phyloP scores from a whole-genome alignment of 2,888 invertebrate genomes.

The Mantis religiosa region DNA sequence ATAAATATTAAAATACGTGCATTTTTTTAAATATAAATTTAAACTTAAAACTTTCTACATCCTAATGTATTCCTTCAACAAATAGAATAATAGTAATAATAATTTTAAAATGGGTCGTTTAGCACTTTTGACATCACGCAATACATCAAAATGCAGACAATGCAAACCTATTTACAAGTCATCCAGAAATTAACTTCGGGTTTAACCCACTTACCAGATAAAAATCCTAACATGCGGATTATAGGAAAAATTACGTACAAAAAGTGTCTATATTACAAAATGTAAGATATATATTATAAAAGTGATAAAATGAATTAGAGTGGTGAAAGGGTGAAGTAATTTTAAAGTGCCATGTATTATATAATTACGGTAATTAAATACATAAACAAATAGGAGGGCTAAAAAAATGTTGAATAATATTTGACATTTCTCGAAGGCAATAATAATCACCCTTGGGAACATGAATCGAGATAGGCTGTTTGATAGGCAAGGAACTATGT shows the following conservation, averaged over 20 bases:
- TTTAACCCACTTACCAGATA: slow-evolving; percentile 5
- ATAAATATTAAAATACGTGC: background rate
- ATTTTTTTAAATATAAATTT: background rate
- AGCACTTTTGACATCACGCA: background rate
- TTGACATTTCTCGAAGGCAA: background rate
- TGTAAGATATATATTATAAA: background rate
- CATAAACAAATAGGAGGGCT: background rate
- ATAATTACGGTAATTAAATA: background rate
- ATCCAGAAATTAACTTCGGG: background rate
- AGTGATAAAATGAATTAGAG: background rate
- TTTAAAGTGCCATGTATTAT: background rate
- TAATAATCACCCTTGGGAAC: background rate
- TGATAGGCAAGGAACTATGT: background rate
- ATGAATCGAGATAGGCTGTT: background rate
- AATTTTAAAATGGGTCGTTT: background rate
- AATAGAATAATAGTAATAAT: background rate
- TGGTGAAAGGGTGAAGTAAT: background rate
- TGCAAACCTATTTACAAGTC: slow-evolving; percentile 13
- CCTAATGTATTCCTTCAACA: background rate
- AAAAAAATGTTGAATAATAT: background rate
- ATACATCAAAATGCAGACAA: background rate
- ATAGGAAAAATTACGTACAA: background rate
- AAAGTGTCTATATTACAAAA: background rate
- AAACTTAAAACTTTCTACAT: background rate
- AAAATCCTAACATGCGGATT: slow-evolving; percentile 11